A percentile compares a stretch with the other conserved stretches of the same genome.
Evolutionary conservation across 2,888 invertebrate genomes (phyloP).

Genomic region (Agonopterix arenella): DNA sequence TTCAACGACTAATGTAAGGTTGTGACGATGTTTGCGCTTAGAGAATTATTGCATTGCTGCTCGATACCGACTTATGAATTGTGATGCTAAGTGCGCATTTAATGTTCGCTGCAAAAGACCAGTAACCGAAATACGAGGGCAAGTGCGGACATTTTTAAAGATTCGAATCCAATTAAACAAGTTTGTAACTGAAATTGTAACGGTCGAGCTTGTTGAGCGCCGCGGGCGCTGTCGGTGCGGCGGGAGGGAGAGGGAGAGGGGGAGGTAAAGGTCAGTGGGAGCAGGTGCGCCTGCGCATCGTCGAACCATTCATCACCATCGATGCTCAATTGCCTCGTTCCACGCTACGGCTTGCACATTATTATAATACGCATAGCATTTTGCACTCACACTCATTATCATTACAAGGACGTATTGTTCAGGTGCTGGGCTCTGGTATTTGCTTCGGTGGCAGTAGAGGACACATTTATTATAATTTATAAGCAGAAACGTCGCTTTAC

Average conservation of each 20-base stretch:
- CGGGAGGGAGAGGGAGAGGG: not conserved
- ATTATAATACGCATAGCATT: not conserved
- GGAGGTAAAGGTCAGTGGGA: conserved; percentile 10
- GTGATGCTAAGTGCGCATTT: not conserved
- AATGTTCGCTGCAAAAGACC: not conserved
- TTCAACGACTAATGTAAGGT: not conserved
- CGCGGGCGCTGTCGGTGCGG: not conserved
- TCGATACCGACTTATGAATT: not conserved
- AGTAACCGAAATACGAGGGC: not conserved
- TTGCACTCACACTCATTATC: not conserved
- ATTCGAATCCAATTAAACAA: not conserved
- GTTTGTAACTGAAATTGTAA: not conserved
- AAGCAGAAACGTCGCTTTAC: not conserved
- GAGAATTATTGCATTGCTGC: not conserved
- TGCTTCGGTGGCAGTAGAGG: not conserved
- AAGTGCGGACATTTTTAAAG: not conserved
- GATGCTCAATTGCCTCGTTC: not conserved
- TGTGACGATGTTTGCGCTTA: not conserved
- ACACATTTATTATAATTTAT: not conserved
- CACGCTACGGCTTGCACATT: not conserved
- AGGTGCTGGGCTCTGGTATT: no score
- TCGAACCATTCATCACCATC: not conserved
- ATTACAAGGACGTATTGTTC: no score
- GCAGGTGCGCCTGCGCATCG: not conserved
- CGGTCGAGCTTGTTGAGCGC: not conserved